These are phyloP conservation scores for Leucoptera coffeella DNA, from an alignment of 2,888 invertebrate species.

Conservation along the genomic window DNA sequence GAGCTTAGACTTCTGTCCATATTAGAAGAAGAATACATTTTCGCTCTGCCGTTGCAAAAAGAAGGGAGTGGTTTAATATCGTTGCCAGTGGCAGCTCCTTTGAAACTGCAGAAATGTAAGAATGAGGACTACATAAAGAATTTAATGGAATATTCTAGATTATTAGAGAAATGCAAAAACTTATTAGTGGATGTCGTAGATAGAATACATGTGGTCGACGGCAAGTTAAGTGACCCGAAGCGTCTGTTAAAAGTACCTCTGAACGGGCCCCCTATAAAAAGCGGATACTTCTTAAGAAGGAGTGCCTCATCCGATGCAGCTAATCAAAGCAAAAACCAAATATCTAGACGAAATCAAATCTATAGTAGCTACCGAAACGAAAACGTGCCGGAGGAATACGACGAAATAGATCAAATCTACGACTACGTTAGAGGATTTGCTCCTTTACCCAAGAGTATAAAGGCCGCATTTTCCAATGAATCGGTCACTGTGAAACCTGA, in stretches of 20 bases:
- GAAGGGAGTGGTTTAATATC: slow-evolving; percentile 73
- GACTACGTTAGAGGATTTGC: slow-evolving; percentile 92
- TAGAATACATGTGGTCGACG: slow-evolving; percentile 74
- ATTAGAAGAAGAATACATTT: slow-evolving; percentile 81
- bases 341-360: slow-evolving; percentile 44
- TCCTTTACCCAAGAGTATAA: slow-evolving; percentile 76
- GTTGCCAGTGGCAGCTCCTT: slow-evolving; percentile 77
- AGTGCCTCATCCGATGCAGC: slow-evolving; percentile 75
- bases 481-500: slow-evolving; percentile 33
- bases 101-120: slow-evolving; percentile 76
- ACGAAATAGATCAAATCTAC: slow-evolving; percentile 94
- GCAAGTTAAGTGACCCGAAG: slow-evolving; percentile 66
- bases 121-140: slow-evolving; percentile 75
- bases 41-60: slow-evolving; percentile 77
- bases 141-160: slow-evolving; percentile 68
- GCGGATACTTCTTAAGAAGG: slow-evolving; percentile 66
- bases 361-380: slow-evolving; percentile 58
- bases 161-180: slow-evolving; percentile 71
- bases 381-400: slow-evolving; percentile 76
- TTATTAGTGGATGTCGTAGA: slow-evolving; percentile 72
- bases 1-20: slow-evolving; percentile 77
- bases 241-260: slow-evolving; percentile 34
- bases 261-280: slow-evolving; percentile 45
- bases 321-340: slow-evolving; percentile 48
- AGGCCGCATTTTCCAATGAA: slow-evolving; percentile 56